Evolutionary conservation across 2,113 vertebrate species (phyloP).

Genomic region (Chionodraco myersi): DNA sequence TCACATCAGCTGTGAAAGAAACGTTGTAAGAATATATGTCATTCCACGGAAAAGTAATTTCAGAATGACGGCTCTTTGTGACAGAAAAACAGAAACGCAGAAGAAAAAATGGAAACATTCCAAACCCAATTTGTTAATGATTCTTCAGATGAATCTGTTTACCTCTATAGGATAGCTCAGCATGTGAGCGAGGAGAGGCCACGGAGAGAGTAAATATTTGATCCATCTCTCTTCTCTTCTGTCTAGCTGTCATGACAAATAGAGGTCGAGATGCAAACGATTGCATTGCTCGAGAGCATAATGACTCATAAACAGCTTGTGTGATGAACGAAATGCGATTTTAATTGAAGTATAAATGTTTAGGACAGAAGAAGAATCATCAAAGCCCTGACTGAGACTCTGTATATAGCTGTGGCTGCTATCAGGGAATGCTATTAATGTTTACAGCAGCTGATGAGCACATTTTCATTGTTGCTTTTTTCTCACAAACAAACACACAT

Average conservation of each 20-base stretch:
- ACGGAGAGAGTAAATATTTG: conserved; percentile 82
- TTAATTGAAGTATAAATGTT: conserved; percentile 80
- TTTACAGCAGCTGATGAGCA: conserved; percentile 65
- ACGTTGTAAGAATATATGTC: conserved; percentile 13
- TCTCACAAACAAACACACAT: conserved; percentile 66
- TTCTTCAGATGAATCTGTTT: conserved; percentile 66
- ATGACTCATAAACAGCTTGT: conserved; percentile 68
- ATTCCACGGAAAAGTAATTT: conserved; percentile 11
- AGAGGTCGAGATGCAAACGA: conserved; percentile 60
- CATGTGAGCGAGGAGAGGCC: conserved; percentile 62
- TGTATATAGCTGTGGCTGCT: conserved; percentile 64
- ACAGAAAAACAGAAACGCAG: conserved; percentile 39
- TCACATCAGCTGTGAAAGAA: conserved; percentile 37
- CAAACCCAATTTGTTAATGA: conserved; percentile 70
- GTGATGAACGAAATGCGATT: conserved; percentile 77
- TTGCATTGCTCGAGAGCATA: conserved; percentile 49
- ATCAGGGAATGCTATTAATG: conserved; percentile 69
- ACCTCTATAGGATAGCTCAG: conserved; percentile 53
- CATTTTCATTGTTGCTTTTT: conserved; percentile 65
- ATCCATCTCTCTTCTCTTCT: conserved; percentile 73
- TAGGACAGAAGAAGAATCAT: conserved; percentile 60
- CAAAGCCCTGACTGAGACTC: conserved; percentile 60
- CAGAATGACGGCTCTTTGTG: background rate
- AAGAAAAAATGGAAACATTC: conserved; percentile 32
- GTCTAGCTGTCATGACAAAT: conserved; percentile 79